A percentile compares a stretch with the other conserved stretches of the same genome.
Conservation (phyloP, 2,797 vertebrate species). For the Acanthurus tractus region DNA sequence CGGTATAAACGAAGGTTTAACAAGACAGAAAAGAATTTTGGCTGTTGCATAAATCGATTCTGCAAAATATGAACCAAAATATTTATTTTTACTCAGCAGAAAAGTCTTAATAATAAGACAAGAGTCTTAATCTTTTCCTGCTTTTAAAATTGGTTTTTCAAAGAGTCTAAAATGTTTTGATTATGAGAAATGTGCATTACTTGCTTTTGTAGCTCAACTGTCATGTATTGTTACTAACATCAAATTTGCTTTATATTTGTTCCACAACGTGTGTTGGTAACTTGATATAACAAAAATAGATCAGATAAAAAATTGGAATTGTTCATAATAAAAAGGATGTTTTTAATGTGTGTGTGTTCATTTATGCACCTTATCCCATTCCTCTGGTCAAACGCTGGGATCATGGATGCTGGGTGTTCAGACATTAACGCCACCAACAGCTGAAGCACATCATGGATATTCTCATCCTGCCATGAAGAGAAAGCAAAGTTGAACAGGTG, state of each 20-base stretch:
- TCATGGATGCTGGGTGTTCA: constrained; percentile 99
- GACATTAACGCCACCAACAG: constrained; percentile 98
- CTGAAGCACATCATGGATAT: constrained; percentile 98
- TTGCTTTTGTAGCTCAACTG: not conserved
- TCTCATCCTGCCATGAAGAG: constrained; percentile 92
- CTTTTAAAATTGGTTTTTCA: not conserved
- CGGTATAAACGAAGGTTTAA: not conserved
- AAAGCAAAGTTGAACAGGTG: constrained; percentile 38
- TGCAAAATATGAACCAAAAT: too few relatives aligned
- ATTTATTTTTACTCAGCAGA: not conserved
- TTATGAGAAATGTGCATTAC: too few relatives aligned
- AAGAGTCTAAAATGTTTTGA: too few relatives aligned
- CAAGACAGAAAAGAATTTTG: too few relatives aligned
- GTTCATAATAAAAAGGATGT: not conserved
- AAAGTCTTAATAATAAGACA: too few relatives aligned
- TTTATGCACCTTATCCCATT: constrained; percentile 94
- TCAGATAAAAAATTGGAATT: not conserved
- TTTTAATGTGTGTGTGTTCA: not conserved
- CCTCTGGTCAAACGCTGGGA: constrained; percentile 98
- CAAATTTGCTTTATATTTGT: too few relatives aligned
- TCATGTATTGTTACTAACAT: too few relatives aligned
- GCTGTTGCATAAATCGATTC: not conserved
- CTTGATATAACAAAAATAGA: not conserved
- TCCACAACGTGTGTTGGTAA: too few relatives aligned
- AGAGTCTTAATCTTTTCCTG: not conserved